Conservation (phyloP, 2,888 invertebrate species). For the Allacma fusca region DNA sequence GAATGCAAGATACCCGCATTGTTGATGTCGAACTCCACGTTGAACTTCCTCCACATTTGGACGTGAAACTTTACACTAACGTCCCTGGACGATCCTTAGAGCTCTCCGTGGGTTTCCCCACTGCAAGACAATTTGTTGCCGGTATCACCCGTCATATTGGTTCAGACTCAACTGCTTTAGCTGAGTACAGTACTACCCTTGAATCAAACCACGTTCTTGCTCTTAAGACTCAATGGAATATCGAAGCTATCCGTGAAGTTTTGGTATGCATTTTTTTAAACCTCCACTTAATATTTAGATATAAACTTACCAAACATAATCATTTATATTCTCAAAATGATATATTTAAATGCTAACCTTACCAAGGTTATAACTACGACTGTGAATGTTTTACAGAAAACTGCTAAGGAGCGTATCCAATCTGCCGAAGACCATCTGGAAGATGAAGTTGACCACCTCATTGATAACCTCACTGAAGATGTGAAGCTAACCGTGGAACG, state of each 20-base stretch:
- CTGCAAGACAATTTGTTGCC: constrained; percentile 20
- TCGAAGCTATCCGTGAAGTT: constrained; percentile 29
- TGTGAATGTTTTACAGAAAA: too few relatives aligned
- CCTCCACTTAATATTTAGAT: too few relatives aligned
- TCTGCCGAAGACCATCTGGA: constrained; percentile 14
- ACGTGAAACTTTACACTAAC: constrained; percentile 32
- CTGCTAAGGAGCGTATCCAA: too few relatives aligned
- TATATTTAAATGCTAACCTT: too few relatives aligned
- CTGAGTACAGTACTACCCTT: constrained; percentile 28
- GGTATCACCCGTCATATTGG: not conserved
- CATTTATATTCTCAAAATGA: too few relatives aligned
- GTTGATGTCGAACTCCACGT: constrained; percentile 35
- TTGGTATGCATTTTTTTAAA: too few relatives aligned
- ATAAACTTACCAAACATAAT: too few relatives aligned
- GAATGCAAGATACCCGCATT: constrained; percentile 35
- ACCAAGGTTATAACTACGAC: too few relatives aligned
- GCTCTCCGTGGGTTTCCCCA: constrained; percentile 33
- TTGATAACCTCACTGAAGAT: constrained; percentile 15
- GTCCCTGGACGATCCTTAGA: constrained; percentile 13
- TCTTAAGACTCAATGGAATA: constrained; percentile 34
- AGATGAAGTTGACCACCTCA: not conserved
- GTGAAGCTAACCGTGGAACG: not conserved
- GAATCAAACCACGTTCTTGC: constrained; percentile 23
- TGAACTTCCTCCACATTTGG: constrained; percentile 29
- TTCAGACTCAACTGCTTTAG: not conserved